Evolutionary conservation across 1,140 invertebrate species (phyloP).

Genomic region (Popillia japonica): DNA sequence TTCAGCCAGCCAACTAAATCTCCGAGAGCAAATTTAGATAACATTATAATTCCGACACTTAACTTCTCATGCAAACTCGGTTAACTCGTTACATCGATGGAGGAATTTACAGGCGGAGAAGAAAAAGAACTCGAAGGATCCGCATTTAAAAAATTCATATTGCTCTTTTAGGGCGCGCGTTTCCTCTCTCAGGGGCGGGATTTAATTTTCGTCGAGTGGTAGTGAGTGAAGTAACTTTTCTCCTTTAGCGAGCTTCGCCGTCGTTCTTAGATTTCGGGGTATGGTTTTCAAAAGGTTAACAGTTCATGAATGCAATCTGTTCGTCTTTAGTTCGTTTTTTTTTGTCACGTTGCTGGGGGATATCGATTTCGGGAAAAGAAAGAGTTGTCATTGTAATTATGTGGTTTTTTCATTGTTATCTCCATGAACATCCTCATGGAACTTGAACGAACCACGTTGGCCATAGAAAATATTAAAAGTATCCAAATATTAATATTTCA

Average conservation of each 20-base stretch:
- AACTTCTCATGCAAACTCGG: conserved; percentile 34
- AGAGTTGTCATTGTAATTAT: too few species aligned
- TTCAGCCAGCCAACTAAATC: conserved; percentile 27
- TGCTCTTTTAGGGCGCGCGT: conserved; percentile 25
- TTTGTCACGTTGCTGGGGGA: not conserved
- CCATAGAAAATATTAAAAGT: too few species aligned
- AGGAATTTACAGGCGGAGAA: conserved; percentile 29
- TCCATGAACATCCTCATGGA: not conserved
- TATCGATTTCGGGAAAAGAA: not conserved
- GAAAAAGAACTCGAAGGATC: conserved; percentile 24
- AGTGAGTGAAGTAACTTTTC: conserved; percentile 15
- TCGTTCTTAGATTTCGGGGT: conserved; percentile 18
- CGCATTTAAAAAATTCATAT: conserved; percentile 32
- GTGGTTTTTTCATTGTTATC: not conserved
- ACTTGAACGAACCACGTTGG: too few species aligned
- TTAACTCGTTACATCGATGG: conserved; percentile 35
- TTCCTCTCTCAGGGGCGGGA: not conserved
- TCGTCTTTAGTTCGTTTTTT: not conserved
- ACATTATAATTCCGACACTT: conserved; percentile 38
- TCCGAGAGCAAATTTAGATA: conserved; percentile 37
- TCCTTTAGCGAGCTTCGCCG: not conserved
- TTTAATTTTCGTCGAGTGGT: conserved; percentile 31
- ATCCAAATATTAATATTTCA: too few species aligned
- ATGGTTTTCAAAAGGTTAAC: conserved; percentile 33
- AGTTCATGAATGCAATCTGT: conserved; percentile 22